Conservation (phyloP, 2,113 vertebrate species). For the Ailurus styani region DNA sequence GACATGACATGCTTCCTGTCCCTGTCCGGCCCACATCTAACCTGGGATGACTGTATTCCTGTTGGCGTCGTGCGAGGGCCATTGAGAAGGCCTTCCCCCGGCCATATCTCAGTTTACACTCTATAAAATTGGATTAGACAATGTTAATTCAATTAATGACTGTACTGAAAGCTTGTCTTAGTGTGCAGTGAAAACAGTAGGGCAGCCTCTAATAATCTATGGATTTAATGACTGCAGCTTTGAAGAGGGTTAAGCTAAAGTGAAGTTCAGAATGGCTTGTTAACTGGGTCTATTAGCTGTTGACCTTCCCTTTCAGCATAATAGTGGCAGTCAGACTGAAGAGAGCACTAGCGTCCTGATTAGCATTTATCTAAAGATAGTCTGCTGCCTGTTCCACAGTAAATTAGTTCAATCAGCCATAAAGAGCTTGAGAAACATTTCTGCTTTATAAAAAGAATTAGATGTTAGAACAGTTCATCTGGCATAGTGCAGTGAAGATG, state of each 20-base stretch:
- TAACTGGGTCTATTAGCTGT: slow-evolving; percentile 84
- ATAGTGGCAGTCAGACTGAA: slow-evolving; percentile 76
- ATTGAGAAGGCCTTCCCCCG: not conserved
- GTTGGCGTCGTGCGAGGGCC: not conserved
- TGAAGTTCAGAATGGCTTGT: slow-evolving; percentile 83
- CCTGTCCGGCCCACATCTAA: not conserved
- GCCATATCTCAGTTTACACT: slow-evolving; percentile 71
- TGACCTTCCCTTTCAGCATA: slow-evolving; percentile 86
- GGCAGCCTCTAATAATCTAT: slow-evolving; percentile 79
- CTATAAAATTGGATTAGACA: slow-evolving; percentile 78
- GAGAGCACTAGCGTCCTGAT: slow-evolving; percentile 81
- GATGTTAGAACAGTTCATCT: slow-evolving; percentile 65
- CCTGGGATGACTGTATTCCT: not conserved
- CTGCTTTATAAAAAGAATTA: slow-evolving; percentile 78
- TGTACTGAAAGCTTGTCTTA: slow-evolving; percentile 77
- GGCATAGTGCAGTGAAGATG: slow-evolving; percentile 45
- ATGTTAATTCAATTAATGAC: slow-evolving; percentile 84
- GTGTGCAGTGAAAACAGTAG: slow-evolving; percentile 73
- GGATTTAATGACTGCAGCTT: slow-evolving; percentile 83
- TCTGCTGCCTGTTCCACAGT: slow-evolving; percentile 83
- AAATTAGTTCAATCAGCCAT: slow-evolving; percentile 85
- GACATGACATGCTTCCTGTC: not conserved
- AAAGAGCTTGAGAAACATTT: slow-evolving; percentile 84
- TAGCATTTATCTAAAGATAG: slow-evolving; percentile 87
- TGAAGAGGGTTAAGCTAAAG: slow-evolving; percentile 81